Evolutionary conservation across 1,140 invertebrate species (phyloP), one percentile per base, ranked within the genome.

Genomic region (Drosophila pseudoananassae): DNA sequence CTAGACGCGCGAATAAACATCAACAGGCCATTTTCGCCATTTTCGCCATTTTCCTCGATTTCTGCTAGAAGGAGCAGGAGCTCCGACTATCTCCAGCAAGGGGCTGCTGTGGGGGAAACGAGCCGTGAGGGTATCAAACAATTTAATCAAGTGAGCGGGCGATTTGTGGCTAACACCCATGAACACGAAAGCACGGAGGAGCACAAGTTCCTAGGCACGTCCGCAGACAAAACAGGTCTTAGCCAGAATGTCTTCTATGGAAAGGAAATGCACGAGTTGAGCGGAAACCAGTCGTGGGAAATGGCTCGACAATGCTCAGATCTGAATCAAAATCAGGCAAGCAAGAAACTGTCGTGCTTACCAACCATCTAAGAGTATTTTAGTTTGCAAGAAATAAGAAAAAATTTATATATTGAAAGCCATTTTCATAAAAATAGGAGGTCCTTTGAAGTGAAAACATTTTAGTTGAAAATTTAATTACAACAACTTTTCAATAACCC

Each of bases 131-230:
- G 61, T 56, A 81, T 78, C 57, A 61, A 82, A 76, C 65, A 78
- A 88, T 87, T 87, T 87, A 88, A 82, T 87, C 78, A 88, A 87
- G 61, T 72, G 33, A 66, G 55, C 78, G 71, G 55, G 38, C 73
- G 57, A 82, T 85, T 87, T 87, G 82, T 60, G 83, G 74, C 61
- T 68, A 76, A 75, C 63, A 50, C 73, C 69, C 57, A 69, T 56
- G 60, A 51, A 51, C 46, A 54, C 53, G 25, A 10, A 50, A 17
- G 23, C 38, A 43, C 31, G 29, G 23, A 31, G 31, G 14, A 23
- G 25, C 7, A 29, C 17, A 46, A 20, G 43, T 46, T 46, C 43
- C 43, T 20, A 23, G 15, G 20, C 14, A 47, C 47, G 45, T 20
- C 27, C 27, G 12, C 29, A 46, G 45, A 61, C 64, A 76, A 60